Conservation (phyloP, 2,113 vertebrate genomes). For the Tenrec ecaudatus region DNA sequence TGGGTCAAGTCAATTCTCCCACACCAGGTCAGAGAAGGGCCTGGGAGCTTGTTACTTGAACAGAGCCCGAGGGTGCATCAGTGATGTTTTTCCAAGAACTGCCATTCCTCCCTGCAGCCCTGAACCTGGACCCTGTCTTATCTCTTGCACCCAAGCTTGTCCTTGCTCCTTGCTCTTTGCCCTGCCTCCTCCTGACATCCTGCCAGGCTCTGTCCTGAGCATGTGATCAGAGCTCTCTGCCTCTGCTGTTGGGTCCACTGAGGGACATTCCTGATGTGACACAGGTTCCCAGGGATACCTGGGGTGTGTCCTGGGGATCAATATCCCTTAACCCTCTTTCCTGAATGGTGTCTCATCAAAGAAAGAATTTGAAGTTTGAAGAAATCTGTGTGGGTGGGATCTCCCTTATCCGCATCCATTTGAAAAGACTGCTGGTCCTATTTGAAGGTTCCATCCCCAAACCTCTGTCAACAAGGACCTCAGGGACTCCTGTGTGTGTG, state of each 20-base stretch:
- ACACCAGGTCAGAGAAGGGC: not conserved
- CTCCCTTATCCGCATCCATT: not conserved
- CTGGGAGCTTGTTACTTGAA: not conserved
- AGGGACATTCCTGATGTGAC: not conserved
- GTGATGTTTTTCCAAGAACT: not conserved
- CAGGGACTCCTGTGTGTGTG: not conserved
- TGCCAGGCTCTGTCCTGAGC: fast-evolving
- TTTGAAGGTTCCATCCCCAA: not conserved
- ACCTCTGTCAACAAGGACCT: not conserved
- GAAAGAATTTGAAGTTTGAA: not conserved
- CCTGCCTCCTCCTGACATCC: not conserved
- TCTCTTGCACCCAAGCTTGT: not conserved
- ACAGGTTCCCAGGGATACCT: not conserved
- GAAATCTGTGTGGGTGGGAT: not conserved
- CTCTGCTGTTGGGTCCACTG: not conserved
- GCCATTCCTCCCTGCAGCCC: no score
- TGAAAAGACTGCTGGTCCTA: no score
- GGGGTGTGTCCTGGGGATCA: not conserved
- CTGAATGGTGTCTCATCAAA: not conserved
- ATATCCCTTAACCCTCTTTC: not conserved
- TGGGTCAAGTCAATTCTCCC: no score
- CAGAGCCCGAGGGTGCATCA: no score
- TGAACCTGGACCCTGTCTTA: no score
- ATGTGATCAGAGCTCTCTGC: no score
- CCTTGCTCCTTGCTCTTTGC: not conserved